These are phyloP conservation scores for Ceyx margarethae DNA, from an alignment of 2,113 vertebrate genomes.

Conservation along the genomic window DNA sequence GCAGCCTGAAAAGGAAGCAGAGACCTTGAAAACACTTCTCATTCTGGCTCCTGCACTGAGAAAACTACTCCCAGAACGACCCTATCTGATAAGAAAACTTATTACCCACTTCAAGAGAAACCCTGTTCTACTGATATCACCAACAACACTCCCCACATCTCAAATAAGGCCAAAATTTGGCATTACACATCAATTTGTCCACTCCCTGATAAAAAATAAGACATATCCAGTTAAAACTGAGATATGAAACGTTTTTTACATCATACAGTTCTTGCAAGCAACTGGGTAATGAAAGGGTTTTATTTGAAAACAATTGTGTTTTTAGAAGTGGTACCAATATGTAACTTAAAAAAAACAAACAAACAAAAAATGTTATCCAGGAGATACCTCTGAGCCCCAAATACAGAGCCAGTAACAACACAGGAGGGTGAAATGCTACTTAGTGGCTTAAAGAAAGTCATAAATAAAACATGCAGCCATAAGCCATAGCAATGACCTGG, in stretches of 20 bases:
- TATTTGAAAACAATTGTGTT: neutral
- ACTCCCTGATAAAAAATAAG: neutral
- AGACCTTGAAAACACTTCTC: constrained; percentile 19
- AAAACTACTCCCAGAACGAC: neutral
- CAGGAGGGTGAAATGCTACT: neutral
- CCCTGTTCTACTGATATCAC: neutral
- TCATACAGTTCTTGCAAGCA: neutral
- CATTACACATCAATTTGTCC: neutral
- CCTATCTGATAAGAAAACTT: neutral
- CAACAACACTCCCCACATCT: neutral
- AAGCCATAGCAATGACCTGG: neutral
- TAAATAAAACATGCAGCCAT: neutral
- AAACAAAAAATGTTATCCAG: neutral
- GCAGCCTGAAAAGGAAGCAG: neutral
- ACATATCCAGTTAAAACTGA: neutral
- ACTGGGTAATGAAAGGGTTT: neutral
- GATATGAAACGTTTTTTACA: neutral
- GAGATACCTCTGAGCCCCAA: neutral
- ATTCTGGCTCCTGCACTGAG: neutral
- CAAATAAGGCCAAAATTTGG: neutral
- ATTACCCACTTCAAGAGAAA: neutral
- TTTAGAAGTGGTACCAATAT: constrained; percentile 22
- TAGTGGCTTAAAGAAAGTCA: constrained; percentile 13
- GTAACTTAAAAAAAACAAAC: neutral
- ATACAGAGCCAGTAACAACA: neutral